Evolutionary conservation across 2,888 invertebrate species (phyloP), one percentile per base, ranked within the genome.

Genomic region (Cantharis rufa): DNA sequence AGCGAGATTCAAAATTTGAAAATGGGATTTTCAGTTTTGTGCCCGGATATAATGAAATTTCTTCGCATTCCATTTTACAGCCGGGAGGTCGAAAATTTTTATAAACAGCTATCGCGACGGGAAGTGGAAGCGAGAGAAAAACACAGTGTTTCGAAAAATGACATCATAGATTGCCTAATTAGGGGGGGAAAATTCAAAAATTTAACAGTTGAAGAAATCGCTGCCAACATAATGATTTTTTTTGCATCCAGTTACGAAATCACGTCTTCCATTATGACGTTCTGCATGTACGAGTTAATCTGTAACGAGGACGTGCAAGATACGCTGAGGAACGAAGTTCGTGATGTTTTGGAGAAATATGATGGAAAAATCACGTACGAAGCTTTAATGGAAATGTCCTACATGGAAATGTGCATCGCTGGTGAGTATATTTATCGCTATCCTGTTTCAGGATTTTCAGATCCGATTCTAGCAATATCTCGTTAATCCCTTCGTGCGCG

Each of bases 201-300:
- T 27, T 77, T 78, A 18, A 70, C 70, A 5, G 66, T 76, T 0
- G 75, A 78, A n/a, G 80, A 80, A 73, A 74, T 80, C 15, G 78
- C 78, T 0, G 81, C 86, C 0, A 85, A 86, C 62, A 80, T 82
- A 69, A 82, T 81, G 69, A 74, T 85, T 7, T 84, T 85, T 73
- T 83, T 85, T n/a, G 72, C 79, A 11, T 87, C 86, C 13, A 87
- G 87, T 1, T 87, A 86, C 72, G 87, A 87, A 81, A 87, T 87
- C 1, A 87, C 87, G 7, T 86, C 87, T 3, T 83, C 84, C 15
- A 83, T 83, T 72, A 85, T 90, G 82, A 87, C 88, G 64, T 90
- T 88, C 78, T 87, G 87, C 1, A 82, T 90, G 15, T 91, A 88
- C 79, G 90, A 90, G 81, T 81, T 91, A 61, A 89, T 90, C 3